Conservation (phyloP, 2,113 vertebrate species). For the Brevimyrus niger region DNA sequence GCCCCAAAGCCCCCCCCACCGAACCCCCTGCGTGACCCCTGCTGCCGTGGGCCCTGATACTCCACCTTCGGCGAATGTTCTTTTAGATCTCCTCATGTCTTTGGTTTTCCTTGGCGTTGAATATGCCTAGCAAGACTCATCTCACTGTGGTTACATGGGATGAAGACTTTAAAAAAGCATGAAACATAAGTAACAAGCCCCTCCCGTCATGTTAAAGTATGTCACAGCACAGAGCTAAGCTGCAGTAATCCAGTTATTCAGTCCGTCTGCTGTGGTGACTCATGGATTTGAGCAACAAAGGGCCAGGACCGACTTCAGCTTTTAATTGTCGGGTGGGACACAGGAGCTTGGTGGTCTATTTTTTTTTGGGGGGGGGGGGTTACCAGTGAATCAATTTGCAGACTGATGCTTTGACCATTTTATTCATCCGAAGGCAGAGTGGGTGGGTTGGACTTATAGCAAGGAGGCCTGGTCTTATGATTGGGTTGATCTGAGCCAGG, state of each 20-base stretch:
- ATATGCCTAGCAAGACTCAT: too few species aligned
- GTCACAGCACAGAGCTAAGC: constrained; percentile 8
- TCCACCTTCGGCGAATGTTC: too few species aligned
- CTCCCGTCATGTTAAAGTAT: background rate
- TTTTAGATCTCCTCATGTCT: too few species aligned
- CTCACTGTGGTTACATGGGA: too few species aligned
- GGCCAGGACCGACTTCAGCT: background rate
- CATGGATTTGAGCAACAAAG: background rate
- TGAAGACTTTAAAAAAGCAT: background rate
- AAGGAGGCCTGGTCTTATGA: background rate
- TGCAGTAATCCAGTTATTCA: constrained; percentile 48
- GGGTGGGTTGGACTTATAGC: background rate
- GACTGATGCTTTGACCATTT: too few species aligned
- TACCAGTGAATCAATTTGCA: too few species aligned
- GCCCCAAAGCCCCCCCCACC: too few species aligned
- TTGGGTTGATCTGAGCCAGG: background rate
- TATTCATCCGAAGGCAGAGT: too few species aligned
- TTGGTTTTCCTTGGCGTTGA: too few species aligned
- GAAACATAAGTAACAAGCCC: background rate
- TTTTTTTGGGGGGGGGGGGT: too few species aligned
- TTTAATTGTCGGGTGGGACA: background rate
- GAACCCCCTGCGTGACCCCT: too few species aligned
- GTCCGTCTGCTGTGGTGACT: constrained; percentile 6
- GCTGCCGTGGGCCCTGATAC: too few species aligned
- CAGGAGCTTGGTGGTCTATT: background rate